Evolutionary conservation across 2,113 vertebrate species (phyloP).

Genomic region (Australoheros scitulus): DNA sequence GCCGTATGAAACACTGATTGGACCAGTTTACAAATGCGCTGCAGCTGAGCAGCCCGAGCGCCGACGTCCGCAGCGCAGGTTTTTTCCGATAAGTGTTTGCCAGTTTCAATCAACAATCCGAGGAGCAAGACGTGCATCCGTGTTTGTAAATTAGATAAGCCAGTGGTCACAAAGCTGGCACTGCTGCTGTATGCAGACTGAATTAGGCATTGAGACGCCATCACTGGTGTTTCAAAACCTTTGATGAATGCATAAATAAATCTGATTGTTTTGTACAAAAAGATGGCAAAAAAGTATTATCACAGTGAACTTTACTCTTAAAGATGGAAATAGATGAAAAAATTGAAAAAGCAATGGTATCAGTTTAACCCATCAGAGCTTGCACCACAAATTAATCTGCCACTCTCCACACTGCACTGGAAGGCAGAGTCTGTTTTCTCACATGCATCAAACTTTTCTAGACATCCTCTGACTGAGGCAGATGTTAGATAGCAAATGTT

Average conservation of each 20-base stretch:
- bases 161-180: not conserved
- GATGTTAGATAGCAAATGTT: not conserved
- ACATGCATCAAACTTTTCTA: not conserved
- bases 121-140: not conserved
- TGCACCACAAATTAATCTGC: too few species aligned
- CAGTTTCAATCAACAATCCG: fast-evolving
- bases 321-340: not conserved
- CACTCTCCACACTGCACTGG: not conserved
- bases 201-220: fast-evolving
- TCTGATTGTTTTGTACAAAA: not conserved
- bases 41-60: fast-evolving
- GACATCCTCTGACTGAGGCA: not conserved
- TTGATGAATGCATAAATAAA: not conserved
- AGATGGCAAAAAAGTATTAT: not conserved
- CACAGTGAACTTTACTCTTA: not conserved
- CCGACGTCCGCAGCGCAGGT: not conserved
- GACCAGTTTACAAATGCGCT: not conserved
- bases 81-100: fast-evolving
- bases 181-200: not conserved
- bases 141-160: not conserved
- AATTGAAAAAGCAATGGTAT: fast-evolving
- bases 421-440: not conserved
- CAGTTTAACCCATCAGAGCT: fast-evolving
- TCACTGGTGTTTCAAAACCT: not conserved
- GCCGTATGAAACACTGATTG: not conserved